Evolutionary conservation across 2,888 invertebrate species (phyloP).

Genomic region (Rhabditoides inermis): DNA sequence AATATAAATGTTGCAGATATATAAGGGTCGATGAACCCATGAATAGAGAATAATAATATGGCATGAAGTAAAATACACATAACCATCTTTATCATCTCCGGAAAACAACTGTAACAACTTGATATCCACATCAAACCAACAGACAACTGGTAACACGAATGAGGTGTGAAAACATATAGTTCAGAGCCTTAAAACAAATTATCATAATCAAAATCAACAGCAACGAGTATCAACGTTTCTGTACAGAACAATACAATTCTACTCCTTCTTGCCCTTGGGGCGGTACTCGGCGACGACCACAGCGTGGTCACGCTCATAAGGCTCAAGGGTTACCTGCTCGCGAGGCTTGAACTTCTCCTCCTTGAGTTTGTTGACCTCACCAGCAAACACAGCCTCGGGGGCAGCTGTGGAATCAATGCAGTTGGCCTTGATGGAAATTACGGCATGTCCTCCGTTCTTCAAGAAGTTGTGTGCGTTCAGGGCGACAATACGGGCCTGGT

Average conservation of each 20-base stretch:
- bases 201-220: background rate
- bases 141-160: constrained; percentile 4
- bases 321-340: constrained; percentile 91
- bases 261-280: constrained; percentile 23
- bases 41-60: background rate
- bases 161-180: constrained; percentile 6
- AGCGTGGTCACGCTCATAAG: constrained; percentile 96
- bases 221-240: constrained; percentile 1
- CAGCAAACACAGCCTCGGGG: constrained; percentile 93
- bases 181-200: constrained; percentile 2
- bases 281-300: constrained; percentile 84
- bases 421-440: constrained; percentile 97
- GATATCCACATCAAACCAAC: constrained; percentile 3
- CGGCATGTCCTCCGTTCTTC: constrained; percentile 85
- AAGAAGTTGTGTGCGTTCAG: constrained; percentile 91
- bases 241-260: background rate
- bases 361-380: constrained; percentile 90
- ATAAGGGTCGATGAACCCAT: constrained; percentile 1
- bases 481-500: constrained; percentile 94
- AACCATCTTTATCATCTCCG: constrained; percentile 2
- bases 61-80: constrained; percentile 4
- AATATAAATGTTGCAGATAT: background rate
- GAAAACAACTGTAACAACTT: too few relatives aligned
- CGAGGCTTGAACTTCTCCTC: constrained; percentile 91
- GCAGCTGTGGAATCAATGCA: constrained; percentile 96